These are phyloP conservation scores for Drosophila anceps DNA, from an alignment of 2,888 invertebrate genomes.

Conservation along the genomic window DNA sequence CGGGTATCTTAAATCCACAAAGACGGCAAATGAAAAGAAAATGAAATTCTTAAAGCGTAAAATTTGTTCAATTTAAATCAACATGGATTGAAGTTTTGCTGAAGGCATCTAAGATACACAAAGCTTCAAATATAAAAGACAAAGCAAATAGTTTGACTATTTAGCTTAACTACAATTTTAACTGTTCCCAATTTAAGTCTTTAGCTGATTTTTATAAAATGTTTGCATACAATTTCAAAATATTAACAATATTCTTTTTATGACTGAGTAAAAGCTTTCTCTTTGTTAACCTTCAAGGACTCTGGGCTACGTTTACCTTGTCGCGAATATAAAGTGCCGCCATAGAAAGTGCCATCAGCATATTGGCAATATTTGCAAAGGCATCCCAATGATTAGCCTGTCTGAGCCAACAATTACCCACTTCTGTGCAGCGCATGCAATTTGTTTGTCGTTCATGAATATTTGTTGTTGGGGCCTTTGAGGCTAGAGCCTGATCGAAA, in stretches of 20 bases:
- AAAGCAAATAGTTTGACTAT: too few species aligned
- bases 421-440: constrained; percentile 14
- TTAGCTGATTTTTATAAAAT: neutral
- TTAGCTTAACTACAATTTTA: too few species aligned
- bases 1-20: constrained; percentile 44
- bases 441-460: constrained; percentile 7
- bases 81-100: neutral
- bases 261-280: neutral
- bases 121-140: too few species aligned
- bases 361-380: constrained; percentile 20
- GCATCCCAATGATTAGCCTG: neutral
- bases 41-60: constrained; percentile 14
- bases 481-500: constrained; percentile 1
- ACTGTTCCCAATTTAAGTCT: neutral
- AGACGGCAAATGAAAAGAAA: neutral
- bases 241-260: neutral
- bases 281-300: neutral
- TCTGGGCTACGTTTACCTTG: neutral
- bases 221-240: neutral
- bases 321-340: neutral
- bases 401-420: constrained; percentile 10
- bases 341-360: too few species aligned
- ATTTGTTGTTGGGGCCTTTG: constrained; percentile 1
- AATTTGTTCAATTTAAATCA: constrained; percentile 6
- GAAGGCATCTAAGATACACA: too few species aligned